These are phyloP conservation scores for Lepidochitona cinerea DNA, from an alignment of 2,888 invertebrate genomes.

Conservation along the genomic window DNA sequence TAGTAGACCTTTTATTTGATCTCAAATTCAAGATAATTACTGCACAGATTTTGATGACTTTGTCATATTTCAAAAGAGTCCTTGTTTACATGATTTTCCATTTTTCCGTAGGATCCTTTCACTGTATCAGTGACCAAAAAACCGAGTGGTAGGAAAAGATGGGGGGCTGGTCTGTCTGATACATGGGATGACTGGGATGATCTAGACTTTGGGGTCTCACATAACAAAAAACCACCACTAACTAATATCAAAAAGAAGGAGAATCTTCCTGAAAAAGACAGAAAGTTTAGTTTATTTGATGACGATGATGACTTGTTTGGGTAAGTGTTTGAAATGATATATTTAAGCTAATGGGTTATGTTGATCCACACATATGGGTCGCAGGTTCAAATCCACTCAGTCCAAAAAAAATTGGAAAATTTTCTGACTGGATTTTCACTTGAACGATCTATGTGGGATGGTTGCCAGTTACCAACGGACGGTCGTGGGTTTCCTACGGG, in stretches of 20 bases:
- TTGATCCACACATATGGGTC: too few relatives aligned
- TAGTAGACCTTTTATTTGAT: too few relatives aligned
- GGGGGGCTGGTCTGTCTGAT: conserved; percentile 61
- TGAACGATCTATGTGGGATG: too few relatives aligned
- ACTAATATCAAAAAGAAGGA: conserved; percentile 40
- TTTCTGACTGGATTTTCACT: too few relatives aligned
- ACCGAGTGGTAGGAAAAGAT: conserved; percentile 61
- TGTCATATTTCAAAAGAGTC: background rate
- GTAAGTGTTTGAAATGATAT: conserved; percentile 35
- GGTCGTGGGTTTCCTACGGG: too few relatives aligned
- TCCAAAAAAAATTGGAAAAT: too few relatives aligned
- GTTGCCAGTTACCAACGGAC: too few relatives aligned
- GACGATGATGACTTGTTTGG: conserved; percentile 58
- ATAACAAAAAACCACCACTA: conserved; percentile 36
- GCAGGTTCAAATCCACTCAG: too few relatives aligned
- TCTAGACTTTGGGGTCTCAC: conserved; percentile 50
- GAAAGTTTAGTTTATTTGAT: conserved; percentile 33
- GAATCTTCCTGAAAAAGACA: conserved; percentile 28
- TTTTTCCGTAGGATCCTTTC: conserved; percentile 22
- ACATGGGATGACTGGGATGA: conserved; percentile 67
- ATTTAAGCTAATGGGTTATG: too few relatives aligned
- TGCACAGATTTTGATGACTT: background rate
- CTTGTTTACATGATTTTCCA: background rate
- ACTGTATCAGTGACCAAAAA: conserved; percentile 53
- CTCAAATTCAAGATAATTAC: too few relatives aligned